A percentile compares a stretch with the other conserved stretches of the same genome.
Conservation (phyloP, 2,888 invertebrate species). For the Megamerina dolium region DNA sequence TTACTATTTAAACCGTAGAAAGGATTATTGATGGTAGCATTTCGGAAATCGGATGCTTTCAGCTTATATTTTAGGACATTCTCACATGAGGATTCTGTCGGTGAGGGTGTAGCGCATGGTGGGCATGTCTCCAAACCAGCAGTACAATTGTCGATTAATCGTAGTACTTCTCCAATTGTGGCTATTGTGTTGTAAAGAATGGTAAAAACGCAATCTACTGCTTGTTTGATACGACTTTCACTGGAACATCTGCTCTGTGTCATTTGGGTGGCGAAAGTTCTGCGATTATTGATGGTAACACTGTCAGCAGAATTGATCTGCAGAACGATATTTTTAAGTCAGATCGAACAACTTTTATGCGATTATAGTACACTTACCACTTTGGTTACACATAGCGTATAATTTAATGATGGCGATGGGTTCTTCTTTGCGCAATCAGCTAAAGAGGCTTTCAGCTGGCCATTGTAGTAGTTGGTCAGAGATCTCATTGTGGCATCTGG, state of each 20-base stretch:
- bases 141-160: conserved; percentile 15
- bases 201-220: conserved; percentile 14
- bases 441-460: conserved; percentile 8
- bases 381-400: conserved; percentile 18
- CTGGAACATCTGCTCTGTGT: conserved; percentile 7
- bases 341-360: neutral
- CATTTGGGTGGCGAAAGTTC: conserved; percentile 12
- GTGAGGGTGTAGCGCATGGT: neutral
- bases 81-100: neutral
- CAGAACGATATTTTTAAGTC: neutral
- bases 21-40: conserved; percentile 8
- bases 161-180: conserved; percentile 10
- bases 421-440: conserved; percentile 10
- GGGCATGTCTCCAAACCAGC: conserved; percentile 1
- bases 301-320: conserved; percentile 7
- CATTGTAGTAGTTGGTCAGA: conserved; percentile 17
- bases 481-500: conserved; percentile 1
- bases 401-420: conserved; percentile 8
- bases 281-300: conserved; percentile 7
- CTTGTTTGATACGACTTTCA: conserved; percentile 5
- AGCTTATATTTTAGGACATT: neutral
- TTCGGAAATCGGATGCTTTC: no score
- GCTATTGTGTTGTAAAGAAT: conserved; percentile 1
- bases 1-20: neutral
- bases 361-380: conserved; percentile 14